Conservation (phyloP, 2,113 vertebrate genomes). For the Forbesichthys agassizii region DNA sequence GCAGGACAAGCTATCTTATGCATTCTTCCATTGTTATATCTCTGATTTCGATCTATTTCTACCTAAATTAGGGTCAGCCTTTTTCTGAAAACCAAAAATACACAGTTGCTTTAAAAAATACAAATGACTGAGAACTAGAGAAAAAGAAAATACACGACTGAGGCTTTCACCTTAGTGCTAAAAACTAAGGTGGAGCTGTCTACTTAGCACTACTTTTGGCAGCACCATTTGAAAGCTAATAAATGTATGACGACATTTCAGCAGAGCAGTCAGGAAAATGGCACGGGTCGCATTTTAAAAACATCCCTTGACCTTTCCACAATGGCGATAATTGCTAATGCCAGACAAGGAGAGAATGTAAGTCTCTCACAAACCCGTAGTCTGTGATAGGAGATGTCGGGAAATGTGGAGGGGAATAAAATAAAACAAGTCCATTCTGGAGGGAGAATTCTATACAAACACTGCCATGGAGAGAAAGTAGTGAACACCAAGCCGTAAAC, state of each 20-base stretch:
- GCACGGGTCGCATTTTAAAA: slow-evolving; percentile 69
- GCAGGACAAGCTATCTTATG: not conserved
- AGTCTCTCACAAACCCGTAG: slow-evolving; percentile 56
- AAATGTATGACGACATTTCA: slow-evolving; percentile 69
- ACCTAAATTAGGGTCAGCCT: not conserved
- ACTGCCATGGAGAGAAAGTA: slow-evolving; percentile 3
- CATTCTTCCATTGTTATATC: not conserved
- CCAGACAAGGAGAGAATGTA: slow-evolving; percentile 66
- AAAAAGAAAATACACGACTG: not conserved
- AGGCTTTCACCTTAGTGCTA: slow-evolving; percentile 29
- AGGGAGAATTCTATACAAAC: not conserved
- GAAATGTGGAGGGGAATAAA: not conserved
- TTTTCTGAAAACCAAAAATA: not conserved
- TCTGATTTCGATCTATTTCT: not conserved
- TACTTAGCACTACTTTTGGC: too few species aligned
- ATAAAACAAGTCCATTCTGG: slow-evolving; percentile 21
- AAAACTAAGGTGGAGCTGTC: not conserved
- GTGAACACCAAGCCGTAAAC: slow-evolving; percentile 18
- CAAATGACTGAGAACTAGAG: slow-evolving; percentile 7
- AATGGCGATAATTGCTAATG: slow-evolving; percentile 72
- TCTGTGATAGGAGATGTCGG: slow-evolving; percentile 1
- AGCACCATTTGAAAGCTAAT: slow-evolving; percentile 22
- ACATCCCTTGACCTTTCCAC: slow-evolving; percentile 77
- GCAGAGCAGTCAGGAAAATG: slow-evolving; percentile 52
- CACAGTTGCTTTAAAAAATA: slow-evolving; percentile 50